These are phyloP conservation scores for Listrodromus nycthemerus DNA, from an alignment of 2,888 invertebrate genomes.

Conservation along the genomic window DNA sequence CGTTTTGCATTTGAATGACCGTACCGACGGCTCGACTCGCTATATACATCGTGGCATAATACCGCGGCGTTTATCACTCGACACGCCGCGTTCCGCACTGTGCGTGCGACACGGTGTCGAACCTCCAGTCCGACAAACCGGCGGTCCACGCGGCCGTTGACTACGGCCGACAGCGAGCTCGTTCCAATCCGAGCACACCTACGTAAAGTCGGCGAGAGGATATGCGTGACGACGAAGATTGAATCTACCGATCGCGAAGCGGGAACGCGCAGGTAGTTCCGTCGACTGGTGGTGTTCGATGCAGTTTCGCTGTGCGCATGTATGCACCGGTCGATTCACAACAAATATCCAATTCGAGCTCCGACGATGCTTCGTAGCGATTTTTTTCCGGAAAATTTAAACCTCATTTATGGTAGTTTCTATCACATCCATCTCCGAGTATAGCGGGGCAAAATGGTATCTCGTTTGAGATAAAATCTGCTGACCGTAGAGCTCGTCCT, in stretches of 20 bases:
- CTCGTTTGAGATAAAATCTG: too few relatives aligned
- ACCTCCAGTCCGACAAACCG: slow-evolving; percentile 38
- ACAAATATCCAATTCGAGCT: background rate
- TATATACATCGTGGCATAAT: slow-evolving; percentile 17
- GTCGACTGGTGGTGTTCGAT: slow-evolving; percentile 24
- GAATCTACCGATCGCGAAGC: slow-evolving; percentile 58
- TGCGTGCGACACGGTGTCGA: slow-evolving; percentile 33
- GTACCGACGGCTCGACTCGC: slow-evolving; percentile 5
- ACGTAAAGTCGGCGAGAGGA: slow-evolving; percentile 18
- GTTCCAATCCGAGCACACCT: slow-evolving; percentile 46
- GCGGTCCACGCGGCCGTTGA: slow-evolving; percentile 19
- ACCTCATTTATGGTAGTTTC: too few relatives aligned
- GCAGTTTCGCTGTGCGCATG: slow-evolving; percentile 35
- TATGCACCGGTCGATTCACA: slow-evolving; percentile 14
- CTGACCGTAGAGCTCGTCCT: too few relatives aligned
- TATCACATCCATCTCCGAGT: too few relatives aligned
- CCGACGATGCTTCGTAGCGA: background rate
- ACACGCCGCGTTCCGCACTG: slow-evolving; percentile 16
- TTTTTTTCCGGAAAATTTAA: too few relatives aligned
- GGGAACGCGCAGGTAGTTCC: slow-evolving; percentile 44
- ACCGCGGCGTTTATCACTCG: slow-evolving; percentile 42
- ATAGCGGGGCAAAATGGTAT: too few relatives aligned
- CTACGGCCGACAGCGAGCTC: slow-evolving; percentile 32
- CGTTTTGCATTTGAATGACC: slow-evolving; percentile 23
- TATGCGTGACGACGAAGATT: slow-evolving; percentile 59